These are phyloP conservation scores for Sericinus montela DNA, from an alignment of 2,888 invertebrate species.

Conservation along the genomic window DNA sequence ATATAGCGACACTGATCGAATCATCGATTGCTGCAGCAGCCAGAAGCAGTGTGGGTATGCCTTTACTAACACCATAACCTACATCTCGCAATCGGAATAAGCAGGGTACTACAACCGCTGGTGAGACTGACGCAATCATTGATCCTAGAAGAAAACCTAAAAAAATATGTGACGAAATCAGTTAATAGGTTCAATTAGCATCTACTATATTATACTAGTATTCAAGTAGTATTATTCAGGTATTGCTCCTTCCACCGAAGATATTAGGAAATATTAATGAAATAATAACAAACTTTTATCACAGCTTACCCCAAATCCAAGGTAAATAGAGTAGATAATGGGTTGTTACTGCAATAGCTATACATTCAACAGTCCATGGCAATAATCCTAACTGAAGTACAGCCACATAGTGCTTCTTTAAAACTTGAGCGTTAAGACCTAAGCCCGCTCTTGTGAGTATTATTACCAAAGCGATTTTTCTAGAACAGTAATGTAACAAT, in stretches of 20 bases:
- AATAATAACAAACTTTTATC: no score
- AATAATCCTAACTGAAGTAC: constrained; percentile 86
- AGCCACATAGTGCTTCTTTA: constrained; percentile 85
- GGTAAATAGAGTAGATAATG: constrained; percentile 85
- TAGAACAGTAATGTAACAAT: constrained; percentile 55
- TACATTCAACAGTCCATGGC: constrained; percentile 87
- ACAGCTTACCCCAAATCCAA: constrained; percentile 84
- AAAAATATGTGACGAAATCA: no score
- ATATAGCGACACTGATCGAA: constrained; percentile 92
- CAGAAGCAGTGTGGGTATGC: constrained; percentile 92
- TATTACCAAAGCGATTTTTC: constrained; percentile 89
- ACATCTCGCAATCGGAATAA: constrained; percentile 85
- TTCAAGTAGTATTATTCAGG: no score
- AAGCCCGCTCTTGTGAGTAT: constrained; percentile 91
- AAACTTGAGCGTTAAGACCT: constrained; percentile 87
- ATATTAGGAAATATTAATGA: no score
- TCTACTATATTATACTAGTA: no score
- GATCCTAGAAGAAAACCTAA: constrained; percentile 84
- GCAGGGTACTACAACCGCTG: constrained; percentile 94
- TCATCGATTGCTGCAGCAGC: constrained; percentile 94
- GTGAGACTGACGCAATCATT: constrained; percentile 91
- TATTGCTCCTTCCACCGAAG: no score
- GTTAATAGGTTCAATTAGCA: no score
- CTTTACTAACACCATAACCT: constrained; percentile 89
- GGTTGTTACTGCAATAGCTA: constrained; percentile 79